These are phyloP conservation scores for Steinernema carpocapsae DNA, from an alignment of 2,888 invertebrate species.

Conservation along the genomic window DNA sequence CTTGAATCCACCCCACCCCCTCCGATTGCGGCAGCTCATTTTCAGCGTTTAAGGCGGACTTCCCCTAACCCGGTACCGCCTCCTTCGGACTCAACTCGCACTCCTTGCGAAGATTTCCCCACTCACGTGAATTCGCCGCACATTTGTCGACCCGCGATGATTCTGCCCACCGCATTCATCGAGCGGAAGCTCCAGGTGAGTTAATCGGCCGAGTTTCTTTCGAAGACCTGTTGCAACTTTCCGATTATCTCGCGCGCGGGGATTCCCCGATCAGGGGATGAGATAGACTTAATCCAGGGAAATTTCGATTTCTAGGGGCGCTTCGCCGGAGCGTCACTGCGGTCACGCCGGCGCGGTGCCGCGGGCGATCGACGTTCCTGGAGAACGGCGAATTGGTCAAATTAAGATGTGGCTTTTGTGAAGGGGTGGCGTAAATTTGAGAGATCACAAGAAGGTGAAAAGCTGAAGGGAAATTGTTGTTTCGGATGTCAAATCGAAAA, in stretches of 20 bases:
- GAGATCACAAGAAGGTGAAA: neutral
- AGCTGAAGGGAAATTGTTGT: neutral
- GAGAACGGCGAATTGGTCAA: neutral
- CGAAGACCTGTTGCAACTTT: neutral
- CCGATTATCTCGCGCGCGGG: constrained; percentile 1
- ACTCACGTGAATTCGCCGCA: constrained; percentile 13
- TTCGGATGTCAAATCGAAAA: too few species aligned
- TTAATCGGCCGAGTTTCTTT: neutral
- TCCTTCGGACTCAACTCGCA: neutral
- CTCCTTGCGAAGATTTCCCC: neutral
- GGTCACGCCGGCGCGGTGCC: constrained; percentile 9
- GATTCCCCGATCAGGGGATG: neutral
- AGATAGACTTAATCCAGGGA: neutral
- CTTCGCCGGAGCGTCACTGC: constrained; percentile 20
- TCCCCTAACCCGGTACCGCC: neutral
- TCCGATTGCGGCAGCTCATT: constrained; percentile 13
- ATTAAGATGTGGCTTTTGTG: neutral
- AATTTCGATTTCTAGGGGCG: neutral
- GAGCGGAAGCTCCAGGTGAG: constrained; percentile 26
- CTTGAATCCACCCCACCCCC: neutral
- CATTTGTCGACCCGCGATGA: constrained; percentile 4
- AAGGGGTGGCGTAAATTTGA: neutral
- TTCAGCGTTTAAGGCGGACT: constrained; percentile 2
- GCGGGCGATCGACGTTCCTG: constrained; percentile 20
- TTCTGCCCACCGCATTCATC: constrained; percentile 21